phyloP scores from a whole-genome alignment of 2,888 invertebrate genomes.

The Napeogenes inachia region DNA sequence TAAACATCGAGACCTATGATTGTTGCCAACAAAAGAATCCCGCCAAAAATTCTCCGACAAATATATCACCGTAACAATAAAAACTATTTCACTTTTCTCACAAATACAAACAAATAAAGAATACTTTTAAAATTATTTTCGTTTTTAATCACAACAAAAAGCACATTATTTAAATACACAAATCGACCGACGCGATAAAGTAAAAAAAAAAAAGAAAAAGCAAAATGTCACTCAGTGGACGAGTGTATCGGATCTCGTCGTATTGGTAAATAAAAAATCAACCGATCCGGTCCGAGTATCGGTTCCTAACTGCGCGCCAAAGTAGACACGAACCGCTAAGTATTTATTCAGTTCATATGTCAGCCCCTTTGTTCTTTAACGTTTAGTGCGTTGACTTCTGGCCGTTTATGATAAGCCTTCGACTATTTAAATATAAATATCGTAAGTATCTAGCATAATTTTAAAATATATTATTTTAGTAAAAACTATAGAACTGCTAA shows the following conservation, averaged over 20 bases:
- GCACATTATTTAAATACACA: too few relatives aligned
- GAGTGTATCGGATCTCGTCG: not conserved
- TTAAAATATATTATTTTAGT: too few relatives aligned
- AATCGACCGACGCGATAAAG: too few relatives aligned
- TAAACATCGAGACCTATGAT: constrained; percentile 7
- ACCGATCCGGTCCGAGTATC: constrained; percentile 21
- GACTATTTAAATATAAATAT: too few relatives aligned
- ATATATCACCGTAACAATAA: not conserved
- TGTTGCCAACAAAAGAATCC: constrained; percentile 22
- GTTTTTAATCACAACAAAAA: too few relatives aligned
- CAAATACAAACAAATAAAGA: not conserved
- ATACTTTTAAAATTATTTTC: too few relatives aligned
- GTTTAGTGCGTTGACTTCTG: constrained; percentile 56
- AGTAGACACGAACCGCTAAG: constrained; percentile 14
- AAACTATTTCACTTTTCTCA: constrained; percentile 5
- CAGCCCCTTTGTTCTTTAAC: constrained; percentile 55
- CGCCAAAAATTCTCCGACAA: constrained; percentile 24
- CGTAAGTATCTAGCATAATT: too few relatives aligned
- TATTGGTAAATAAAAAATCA: too few relatives aligned
- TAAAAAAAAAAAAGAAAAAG: too few relatives aligned
- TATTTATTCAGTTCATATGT: constrained; percentile 51
- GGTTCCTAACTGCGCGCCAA: constrained; percentile 32
- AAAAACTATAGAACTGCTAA: too few relatives aligned
- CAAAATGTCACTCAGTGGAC: not conserved
- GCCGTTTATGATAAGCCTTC: too few relatives aligned